Evolutionary conservation across 2,888 invertebrate species (phyloP).

Genomic region (Agriopis marginaria): DNA sequence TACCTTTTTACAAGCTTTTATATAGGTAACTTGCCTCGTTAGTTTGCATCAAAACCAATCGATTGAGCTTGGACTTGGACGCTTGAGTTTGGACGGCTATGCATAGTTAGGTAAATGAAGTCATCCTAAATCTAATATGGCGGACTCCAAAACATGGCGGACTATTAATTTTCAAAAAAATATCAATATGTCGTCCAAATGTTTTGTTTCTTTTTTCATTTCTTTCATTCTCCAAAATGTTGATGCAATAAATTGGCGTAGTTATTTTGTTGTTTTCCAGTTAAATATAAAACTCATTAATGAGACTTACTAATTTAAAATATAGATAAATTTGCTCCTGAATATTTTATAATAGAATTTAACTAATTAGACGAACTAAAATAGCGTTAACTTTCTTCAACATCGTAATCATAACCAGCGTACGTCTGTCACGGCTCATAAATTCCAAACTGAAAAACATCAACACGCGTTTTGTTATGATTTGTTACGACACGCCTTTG

Average conservation of each 20-base stretch:
- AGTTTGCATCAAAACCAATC: too few species aligned
- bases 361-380: conserved; percentile 13
- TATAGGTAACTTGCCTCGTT: too few species aligned
- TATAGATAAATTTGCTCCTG: background rate
- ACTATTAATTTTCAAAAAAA: too few species aligned
- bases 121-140: too few species aligned
- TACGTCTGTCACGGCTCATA: conserved; percentile 34
- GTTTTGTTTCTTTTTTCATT: too few species aligned
- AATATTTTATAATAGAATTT: conserved; percentile 14
- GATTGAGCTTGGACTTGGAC: too few species aligned
- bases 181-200: too few species aligned
- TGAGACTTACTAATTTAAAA: background rate
- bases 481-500: conserved; percentile 41
- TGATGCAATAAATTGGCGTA: background rate
- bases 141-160: too few species aligned
- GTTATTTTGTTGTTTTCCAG: too few species aligned
- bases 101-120: too few species aligned
- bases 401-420: conserved; percentile 39
- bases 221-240: background rate
- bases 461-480: conserved; percentile 37
- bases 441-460: conserved; percentile 36
- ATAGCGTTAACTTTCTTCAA: conserved; percentile 23
- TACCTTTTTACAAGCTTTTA: too few species aligned
- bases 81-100: too few species aligned
- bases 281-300: background rate